Conservation (phyloP, 2,797 vertebrate genomes). For the Otus scops region DNA sequence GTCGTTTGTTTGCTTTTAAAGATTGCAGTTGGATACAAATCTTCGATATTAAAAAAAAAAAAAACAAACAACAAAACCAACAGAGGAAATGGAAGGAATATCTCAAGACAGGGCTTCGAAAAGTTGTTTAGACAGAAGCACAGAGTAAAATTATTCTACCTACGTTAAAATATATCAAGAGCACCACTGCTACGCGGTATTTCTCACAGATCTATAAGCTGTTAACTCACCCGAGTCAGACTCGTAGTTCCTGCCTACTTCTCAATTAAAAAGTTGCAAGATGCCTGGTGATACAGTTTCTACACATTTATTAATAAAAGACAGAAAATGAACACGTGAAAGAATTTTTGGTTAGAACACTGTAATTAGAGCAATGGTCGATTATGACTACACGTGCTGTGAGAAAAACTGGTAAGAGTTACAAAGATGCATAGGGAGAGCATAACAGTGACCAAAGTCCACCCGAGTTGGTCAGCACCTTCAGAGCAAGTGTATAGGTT, state of each 20-base stretch:
- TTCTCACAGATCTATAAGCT: neutral
- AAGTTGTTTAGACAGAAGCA: neutral
- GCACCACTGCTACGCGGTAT: fast-evolving
- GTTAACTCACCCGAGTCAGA: neutral
- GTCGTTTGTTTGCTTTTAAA: neutral
- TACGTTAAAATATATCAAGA: neutral
- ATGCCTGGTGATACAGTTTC: neutral
- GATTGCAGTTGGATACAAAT: neutral
- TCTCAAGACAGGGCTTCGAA: neutral
- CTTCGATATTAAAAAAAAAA: neutral
- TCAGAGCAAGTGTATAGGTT: neutral
- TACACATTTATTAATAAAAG: neutral
- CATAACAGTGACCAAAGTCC: fast-evolving
- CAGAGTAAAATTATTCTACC: neutral
- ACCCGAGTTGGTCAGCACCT: fast-evolving
- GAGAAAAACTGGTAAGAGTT: neutral
- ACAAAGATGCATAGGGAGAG: fast-evolving
- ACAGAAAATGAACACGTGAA: neutral
- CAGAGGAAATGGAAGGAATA: neutral
- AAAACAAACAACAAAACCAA: neutral
- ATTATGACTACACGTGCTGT: fast-evolving
- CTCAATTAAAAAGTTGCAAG: neutral
- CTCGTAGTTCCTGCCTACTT: neutral
- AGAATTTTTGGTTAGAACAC: neutral
- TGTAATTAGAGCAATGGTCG: fast-evolving